Evolutionary conservation across 2,797 vertebrate genomes (phyloP).

Genomic region (Petrocephalus schoutedeni): DNA sequence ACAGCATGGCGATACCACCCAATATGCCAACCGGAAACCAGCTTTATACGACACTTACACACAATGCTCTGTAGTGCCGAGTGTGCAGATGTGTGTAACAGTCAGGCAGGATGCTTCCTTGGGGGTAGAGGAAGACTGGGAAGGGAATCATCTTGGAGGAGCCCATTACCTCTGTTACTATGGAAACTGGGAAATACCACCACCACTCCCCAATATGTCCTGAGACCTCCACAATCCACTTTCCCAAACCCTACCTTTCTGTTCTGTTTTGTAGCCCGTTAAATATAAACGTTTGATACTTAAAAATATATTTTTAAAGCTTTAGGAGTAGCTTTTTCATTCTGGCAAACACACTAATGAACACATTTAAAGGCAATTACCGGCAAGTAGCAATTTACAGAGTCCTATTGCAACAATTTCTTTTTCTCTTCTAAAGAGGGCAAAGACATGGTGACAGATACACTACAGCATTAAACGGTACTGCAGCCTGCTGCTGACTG

Average conservation of each 20-base stretch:
- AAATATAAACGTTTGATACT: background rate
- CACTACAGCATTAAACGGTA: background rate
- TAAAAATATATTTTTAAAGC: background rate
- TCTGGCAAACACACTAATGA: background rate
- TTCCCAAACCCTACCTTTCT: constrained; percentile 18
- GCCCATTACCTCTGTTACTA: constrained; percentile 54
- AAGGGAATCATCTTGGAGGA: constrained; percentile 23
- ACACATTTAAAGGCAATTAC: constrained; percentile 5
- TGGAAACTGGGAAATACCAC: constrained; percentile 68
- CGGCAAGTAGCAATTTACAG: background rate
- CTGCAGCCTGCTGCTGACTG: background rate
- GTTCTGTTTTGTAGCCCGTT: background rate
- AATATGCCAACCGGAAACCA: background rate
- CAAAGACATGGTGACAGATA: background rate
- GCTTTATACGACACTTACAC: background rate
- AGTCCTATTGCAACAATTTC: background rate
- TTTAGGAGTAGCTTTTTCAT: background rate
- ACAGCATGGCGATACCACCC: background rate
- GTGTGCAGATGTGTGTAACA: background rate
- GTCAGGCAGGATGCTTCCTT: background rate
- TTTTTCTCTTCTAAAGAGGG: background rate
- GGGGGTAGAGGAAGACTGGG: background rate
- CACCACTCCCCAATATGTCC: constrained; percentile 24
- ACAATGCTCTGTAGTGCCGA: constrained; percentile 13
- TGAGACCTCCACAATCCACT: constrained; percentile 39